Base-by-base conservation (phyloP, 2,888 invertebrate genomes). In the Isotomurus palustris region DNA sequence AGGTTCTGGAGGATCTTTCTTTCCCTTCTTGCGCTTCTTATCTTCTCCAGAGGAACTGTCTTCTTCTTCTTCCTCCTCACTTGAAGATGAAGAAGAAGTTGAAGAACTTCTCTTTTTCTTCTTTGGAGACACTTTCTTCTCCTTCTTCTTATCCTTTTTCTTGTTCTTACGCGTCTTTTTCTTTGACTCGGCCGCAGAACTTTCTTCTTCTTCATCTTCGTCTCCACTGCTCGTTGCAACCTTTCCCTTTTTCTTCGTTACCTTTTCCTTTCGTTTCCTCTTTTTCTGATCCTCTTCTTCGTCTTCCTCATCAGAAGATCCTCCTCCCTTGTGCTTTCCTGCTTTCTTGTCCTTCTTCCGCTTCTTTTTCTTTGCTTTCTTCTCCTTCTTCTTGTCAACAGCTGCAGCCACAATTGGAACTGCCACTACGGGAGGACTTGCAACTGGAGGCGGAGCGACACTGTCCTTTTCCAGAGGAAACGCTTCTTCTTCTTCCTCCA, bases 251-350 rank as follows among this genome's bases (percentile, higher is more conserved):
- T 58, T 21, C 57, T 63, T 63, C 64, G 64, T 67, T 59, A 70
- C 28, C 55, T 59, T 63, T 56, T 66, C 54, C 47, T 25, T 40
- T 40, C 50, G 19, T 5, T 43, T 36, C 17, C 45, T 45, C 19
- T 45, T 43, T 29, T 53, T 38, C 17, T 43, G n/a, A 29, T 35
- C 56, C n/a, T 52, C 38, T 5, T 41, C 24, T 17, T n/a, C 17
- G 32, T 27, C 28, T 3, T 53, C 54, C 3, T 58, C 56, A 22
- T 50, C 54, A 12, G 57, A 53, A 1, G 62, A 58, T 12, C 47
- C 32, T 3, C 36, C 22, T 50, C 60, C 65, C 17, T 65, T 53
- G 19, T 72, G 68, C 57, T 75, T 75, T 24, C 74, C 73, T 49
- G 75, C 29, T 25, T 32, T 36, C 12, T 47, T 35, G 2, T 35